phyloP scores from a whole-genome alignment of 1,140 invertebrate genomes.

The Listronotus bonariensis region DNA sequence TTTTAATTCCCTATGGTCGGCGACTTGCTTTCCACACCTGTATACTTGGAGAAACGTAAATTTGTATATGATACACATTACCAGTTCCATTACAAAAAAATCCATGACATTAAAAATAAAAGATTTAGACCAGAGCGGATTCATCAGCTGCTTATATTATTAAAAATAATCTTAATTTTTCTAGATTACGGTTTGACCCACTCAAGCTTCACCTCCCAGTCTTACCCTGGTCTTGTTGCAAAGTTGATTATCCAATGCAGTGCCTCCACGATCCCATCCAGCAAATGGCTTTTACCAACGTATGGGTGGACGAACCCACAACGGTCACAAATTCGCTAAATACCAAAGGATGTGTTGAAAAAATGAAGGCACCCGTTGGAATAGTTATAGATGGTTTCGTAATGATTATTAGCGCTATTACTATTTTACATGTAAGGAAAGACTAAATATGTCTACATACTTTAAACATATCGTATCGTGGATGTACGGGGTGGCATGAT shows the following conservation, averaged over 20 bases:
- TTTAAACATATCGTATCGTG: background rate
- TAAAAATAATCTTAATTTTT: slow-evolving; percentile 1
- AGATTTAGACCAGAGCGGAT: no score
- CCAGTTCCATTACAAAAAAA: no score
- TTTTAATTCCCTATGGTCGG: no score
- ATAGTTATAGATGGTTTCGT: slow-evolving; percentile 34
- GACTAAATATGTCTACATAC: background rate
- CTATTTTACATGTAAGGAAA: slow-evolving; percentile 38
- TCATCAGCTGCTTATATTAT: background rate
- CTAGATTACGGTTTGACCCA: slow-evolving; percentile 24
- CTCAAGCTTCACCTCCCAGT: slow-evolving; percentile 32
- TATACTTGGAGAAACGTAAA: no score
- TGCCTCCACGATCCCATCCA: slow-evolving; percentile 55
- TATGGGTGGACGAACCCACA: slow-evolving; percentile 49
- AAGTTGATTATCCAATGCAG: slow-evolving; percentile 50
- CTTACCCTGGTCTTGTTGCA: slow-evolving; percentile 54
- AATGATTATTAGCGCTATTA: slow-evolving; percentile 30
- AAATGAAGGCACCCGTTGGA: slow-evolving; percentile 46
- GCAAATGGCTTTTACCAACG: slow-evolving; percentile 44
- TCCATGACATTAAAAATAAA: no score
- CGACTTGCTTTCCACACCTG: no score
- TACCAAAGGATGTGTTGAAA: slow-evolving; percentile 48
- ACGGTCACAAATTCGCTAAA: slow-evolving; percentile 47
- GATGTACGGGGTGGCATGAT: no score
- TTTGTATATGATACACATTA: no score